A percentile compares a stretch with the other conserved stretches of the same genome.
These are phyloP conservation scores for Piliocolobus tephrosceles DNA, from an alignment of 2,113 vertebrate species.

Conservation along the genomic window DNA sequence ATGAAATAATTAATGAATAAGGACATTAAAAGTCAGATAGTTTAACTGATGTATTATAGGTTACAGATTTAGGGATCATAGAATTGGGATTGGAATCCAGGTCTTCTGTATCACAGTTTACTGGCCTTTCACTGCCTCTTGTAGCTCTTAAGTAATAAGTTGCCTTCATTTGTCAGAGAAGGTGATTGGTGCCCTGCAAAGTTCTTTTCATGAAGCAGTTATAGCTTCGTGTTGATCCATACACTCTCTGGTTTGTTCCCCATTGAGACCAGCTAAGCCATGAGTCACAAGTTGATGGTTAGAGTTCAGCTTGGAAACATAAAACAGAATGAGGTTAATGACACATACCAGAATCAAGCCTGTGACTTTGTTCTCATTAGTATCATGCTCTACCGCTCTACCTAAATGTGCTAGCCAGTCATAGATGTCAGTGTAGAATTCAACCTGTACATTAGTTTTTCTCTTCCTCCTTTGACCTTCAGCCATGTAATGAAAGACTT, in stretches of 20 bases:
- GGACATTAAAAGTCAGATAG: background rate
- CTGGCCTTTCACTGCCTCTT: background rate
- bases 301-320: background rate
- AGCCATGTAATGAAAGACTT: background rate
- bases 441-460: background rate
- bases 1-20: background rate
- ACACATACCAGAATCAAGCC: background rate
- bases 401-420: background rate
- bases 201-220: background rate
- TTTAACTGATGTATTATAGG: background rate
- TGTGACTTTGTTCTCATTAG: background rate
- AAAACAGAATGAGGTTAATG: background rate
- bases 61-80: background rate
- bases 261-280: background rate
- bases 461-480: background rate
- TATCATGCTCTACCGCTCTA: background rate
- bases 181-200: conserved; percentile 11
- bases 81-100: background rate
- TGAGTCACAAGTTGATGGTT: background rate
- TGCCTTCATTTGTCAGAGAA: conserved; percentile 6
- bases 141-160: background rate
- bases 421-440: background rate
- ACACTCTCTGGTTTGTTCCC: background rate
- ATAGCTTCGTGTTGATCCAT: background rate
- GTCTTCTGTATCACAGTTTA: background rate